Conservation (phyloP, 1,140 invertebrate genomes). For the Achatina immaculata region DNA sequence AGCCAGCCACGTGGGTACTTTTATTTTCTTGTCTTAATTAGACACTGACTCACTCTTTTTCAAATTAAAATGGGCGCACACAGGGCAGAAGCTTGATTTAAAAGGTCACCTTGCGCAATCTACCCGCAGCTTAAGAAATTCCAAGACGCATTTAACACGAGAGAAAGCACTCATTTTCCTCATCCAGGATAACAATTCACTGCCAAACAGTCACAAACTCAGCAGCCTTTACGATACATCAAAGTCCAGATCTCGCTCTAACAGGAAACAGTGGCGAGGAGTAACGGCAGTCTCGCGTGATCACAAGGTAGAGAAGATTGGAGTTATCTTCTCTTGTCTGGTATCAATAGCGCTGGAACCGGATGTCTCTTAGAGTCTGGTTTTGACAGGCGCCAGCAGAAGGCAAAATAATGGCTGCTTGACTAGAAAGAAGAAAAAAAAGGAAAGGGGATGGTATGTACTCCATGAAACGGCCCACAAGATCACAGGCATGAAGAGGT, state of each 20-base stretch:
- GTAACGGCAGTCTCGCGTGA: not conserved
- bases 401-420: not conserved
- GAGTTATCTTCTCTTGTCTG: not conserved
- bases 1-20: no score
- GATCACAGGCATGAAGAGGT: no score
- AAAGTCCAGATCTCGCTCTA: not conserved
- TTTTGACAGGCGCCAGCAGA: not conserved
- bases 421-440: not conserved
- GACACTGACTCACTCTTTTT: no score
- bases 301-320: not conserved
- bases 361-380: not conserved
- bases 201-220: not conserved
- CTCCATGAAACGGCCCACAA: no score
- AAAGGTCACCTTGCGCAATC: not conserved
- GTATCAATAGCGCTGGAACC: not conserved
- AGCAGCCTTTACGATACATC: not conserved
- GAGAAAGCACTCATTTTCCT: not conserved
- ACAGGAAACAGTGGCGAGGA: not conserved
- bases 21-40: no score
- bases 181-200: not conserved
- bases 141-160: not conserved
- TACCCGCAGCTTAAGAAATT: no score
- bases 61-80: no score
- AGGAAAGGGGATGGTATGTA: not conserved
- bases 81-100: no score